Evolutionary conservation across 2,113 vertebrate genomes (phyloP), one percentile per base, ranked within the genome.

Genomic region (Hoplias malabaricus): DNA sequence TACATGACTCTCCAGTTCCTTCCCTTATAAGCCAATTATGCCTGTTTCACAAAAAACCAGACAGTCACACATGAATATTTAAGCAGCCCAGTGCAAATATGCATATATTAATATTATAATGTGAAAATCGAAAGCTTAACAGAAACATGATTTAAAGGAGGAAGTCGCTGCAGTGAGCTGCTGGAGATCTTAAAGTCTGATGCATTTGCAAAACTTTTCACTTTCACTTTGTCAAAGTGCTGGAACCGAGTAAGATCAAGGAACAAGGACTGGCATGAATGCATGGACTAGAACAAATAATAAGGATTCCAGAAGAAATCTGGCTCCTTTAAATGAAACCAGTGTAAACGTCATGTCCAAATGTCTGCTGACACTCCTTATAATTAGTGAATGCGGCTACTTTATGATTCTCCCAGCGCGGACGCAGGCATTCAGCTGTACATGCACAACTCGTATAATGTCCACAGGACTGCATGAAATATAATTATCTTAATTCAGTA

Each of bases 21-120:
- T 34, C 16, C 16, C 57, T 62, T 13, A 6, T 19, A 62, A n/a
- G 16, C 29, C 57, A 61, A 33, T 61, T 61, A 61, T 61, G 57
- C 12, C 14, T 57, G 16, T 34, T 62, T 62, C 34, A 34, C 31
- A 19, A 5, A 62, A 34, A 62, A 33, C 57, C 57, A 61, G 57
- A 62, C 57, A 33, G 13, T 34, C 29, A 62, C 29, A 62, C 31
- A 62, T 62, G 29, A 62, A 34, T 62, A 62, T 62, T 62, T 62
- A 62, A 62, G 29, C 57, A 62, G 57, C 31, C 57, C 4, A 34
- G 29, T 34, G 57, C 57, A 34, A 62, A 62, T 19, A 62, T 34
- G 57, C 57, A 62, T n/a, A 62, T 23, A 16, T 34, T 19, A 61
- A 62, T 19, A 34, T 62, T 16, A 7, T 19, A 62, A 7, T 33